phyloP scores from a whole-genome alignment of 2,888 invertebrate genomes.

The Cryptops parisi region DNA sequence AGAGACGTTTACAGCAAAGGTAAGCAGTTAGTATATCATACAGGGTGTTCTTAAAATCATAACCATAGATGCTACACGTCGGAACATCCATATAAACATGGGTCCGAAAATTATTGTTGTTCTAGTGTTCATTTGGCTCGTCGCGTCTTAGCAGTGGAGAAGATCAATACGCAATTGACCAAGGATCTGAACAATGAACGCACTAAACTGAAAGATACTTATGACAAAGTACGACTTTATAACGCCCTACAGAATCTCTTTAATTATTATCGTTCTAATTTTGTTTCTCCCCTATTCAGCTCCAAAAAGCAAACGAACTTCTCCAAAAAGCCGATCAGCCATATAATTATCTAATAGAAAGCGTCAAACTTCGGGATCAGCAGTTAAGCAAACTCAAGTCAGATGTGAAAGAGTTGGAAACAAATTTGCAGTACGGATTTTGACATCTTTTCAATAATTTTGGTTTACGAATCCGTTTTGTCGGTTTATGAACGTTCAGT shows the following conservation, averaged over 20 bases:
- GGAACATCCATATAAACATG: not conserved
- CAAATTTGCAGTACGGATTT: slow-evolving; percentile 8
- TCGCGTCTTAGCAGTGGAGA: slow-evolving; percentile 13
- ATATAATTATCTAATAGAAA: slow-evolving; percentile 10
- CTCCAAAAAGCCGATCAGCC: slow-evolving; percentile 13
- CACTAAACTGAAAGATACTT: too few species aligned
- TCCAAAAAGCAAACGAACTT: slow-evolving; percentile 9
- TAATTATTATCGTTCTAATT: too few species aligned
- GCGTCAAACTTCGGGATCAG: slow-evolving; percentile 8
- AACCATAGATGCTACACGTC: not conserved
- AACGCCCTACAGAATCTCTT: too few species aligned
- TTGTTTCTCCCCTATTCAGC: slow-evolving; percentile 3
- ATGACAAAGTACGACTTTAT: too few species aligned
- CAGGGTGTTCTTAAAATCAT: not conserved
- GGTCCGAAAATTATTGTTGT: not conserved
- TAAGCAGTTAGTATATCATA: too few species aligned
- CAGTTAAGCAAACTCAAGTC: slow-evolving; percentile 7
- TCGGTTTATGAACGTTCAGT: too few species aligned
- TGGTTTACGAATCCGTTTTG: too few species aligned
- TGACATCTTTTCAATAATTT: not conserved
- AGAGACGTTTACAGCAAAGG: slow-evolving; percentile 16
- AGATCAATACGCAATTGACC: slow-evolving; percentile 8
- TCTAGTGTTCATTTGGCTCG: slow-evolving; percentile 16
- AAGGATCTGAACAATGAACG: slow-evolving; percentile 8
- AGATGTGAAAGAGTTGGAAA: not conserved